Conservation (phyloP, 1,140 invertebrate genomes). For the Tetramorium simillimum region DNA sequence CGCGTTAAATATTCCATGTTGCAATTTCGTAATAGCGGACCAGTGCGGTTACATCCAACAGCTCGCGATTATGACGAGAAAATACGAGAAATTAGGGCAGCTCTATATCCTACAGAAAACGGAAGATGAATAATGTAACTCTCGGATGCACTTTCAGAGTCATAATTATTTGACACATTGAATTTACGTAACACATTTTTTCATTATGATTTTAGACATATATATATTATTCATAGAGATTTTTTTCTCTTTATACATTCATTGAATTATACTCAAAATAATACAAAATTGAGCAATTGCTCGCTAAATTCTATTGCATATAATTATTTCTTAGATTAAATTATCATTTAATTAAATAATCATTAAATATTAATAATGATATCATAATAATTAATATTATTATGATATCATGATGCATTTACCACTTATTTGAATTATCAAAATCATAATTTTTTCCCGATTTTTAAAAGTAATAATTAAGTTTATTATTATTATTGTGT, state of each 20-base stretch:
- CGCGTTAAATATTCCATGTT: conserved; percentile 46
- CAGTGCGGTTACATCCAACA: conserved; percentile 25
- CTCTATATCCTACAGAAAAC: background rate
- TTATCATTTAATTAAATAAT: background rate
- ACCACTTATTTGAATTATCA: background rate
- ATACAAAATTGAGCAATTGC: background rate
- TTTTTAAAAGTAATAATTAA: background rate
- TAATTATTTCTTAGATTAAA: background rate
- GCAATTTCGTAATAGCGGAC: conserved; percentile 38
- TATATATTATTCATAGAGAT: background rate
- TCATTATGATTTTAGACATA: background rate
- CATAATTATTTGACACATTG: conserved; percentile 7
- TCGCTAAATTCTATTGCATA: background rate
- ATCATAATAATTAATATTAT: background rate
- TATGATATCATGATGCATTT: background rate
- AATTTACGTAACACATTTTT: background rate
- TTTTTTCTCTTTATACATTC: background rate
- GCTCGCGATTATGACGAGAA: conserved; percentile 30
- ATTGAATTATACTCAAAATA: background rate
- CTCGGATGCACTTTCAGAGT: background rate
- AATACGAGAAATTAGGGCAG: conserved; percentile 9
- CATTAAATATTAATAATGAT: too few relatives aligned
- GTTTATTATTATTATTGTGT: background rate
- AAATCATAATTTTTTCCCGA: background rate
- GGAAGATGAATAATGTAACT: conserved; percentile 30